These are phyloP conservation scores for Agriopis marginaria DNA, from an alignment of 2,888 invertebrate genomes.

Conservation along the genomic window DNA sequence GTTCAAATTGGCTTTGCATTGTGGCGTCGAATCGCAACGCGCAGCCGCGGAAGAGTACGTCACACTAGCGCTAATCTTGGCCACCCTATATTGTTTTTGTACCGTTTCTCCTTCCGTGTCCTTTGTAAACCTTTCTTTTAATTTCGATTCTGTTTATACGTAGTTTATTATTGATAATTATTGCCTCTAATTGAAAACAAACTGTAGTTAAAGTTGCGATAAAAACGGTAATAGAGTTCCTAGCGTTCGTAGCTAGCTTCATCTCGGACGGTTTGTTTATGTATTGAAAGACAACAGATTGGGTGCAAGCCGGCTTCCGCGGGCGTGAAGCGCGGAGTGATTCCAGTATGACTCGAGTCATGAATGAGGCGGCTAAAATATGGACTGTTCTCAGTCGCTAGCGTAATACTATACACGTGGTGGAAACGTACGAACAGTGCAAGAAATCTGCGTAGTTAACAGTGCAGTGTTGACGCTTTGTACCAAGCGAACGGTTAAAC, in stretches of 20 bases:
- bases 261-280: slow-evolving; percentile 82
- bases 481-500: slow-evolving; percentile 42
- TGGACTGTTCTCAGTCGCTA: slow-evolving; percentile 49
- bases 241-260: slow-evolving; percentile 73
- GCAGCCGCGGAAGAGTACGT: slow-evolving; percentile 82
- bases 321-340: slow-evolving; percentile 67
- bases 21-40: slow-evolving; percentile 65
- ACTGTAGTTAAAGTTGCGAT: slow-evolving; percentile 22
- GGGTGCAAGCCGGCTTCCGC: slow-evolving; percentile 76
- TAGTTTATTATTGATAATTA: slow-evolving; percentile 19
- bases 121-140: slow-evolving; percentile 28
- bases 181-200: slow-evolving; percentile 12
- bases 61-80: slow-evolving; percentile 80
- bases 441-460: slow-evolving; percentile 48
- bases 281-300: slow-evolving; percentile 84
- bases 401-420: slow-evolving; percentile 30
- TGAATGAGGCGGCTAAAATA: slow-evolving; percentile 69
- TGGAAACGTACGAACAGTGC: slow-evolving; percentile 35
- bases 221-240: slow-evolving; percentile 20
- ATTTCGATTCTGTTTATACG: slow-evolving; percentile 1
- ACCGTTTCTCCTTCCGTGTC: slow-evolving; percentile 45
- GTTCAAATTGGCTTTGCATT: slow-evolving; percentile 68
- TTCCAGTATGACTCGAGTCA: slow-evolving; percentile 69
- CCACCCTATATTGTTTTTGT: slow-evolving; percentile 64
- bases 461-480: slow-evolving; percentile 71